These are phyloP conservation scores for Progne subis DNA, from an alignment of 2,113 vertebrate species.

Conservation along the genomic window DNA sequence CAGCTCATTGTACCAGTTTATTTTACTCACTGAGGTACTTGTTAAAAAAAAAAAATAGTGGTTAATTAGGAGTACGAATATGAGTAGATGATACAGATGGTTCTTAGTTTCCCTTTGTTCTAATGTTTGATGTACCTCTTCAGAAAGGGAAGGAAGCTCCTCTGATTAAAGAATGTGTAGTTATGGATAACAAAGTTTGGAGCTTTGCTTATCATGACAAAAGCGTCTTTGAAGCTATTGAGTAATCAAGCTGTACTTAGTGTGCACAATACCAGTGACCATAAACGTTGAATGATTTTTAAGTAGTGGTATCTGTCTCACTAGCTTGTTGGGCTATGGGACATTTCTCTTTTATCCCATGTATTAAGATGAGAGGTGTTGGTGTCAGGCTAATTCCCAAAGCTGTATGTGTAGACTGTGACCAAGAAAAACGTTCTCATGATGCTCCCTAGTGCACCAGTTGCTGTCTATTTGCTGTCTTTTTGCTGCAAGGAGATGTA, in stretches of 20 bases:
- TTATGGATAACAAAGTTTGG: neutral
- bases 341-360: neutral
- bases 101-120: neutral
- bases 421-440: neutral
- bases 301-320: neutral
- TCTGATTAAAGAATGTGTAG: neutral
- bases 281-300: neutral
- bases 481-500: neutral
- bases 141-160: neutral
- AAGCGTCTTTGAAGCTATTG: neutral
- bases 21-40: neutral
- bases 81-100: neutral
- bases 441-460: neutral
- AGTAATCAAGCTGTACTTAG: neutral
- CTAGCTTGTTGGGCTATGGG: neutral
- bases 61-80: neutral
- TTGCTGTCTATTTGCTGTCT: neutral
- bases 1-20: neutral
- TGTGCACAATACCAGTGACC: neutral
- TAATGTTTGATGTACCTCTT: neutral
- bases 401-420: neutral
- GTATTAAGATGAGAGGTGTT: neutral
- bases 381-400: neutral
- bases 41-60: neutral
- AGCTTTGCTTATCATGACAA: neutral